Base-by-base conservation (phyloP, 35 echinoderm and acorn worm genomes). In the Lytechinus variegatus region DNA sequence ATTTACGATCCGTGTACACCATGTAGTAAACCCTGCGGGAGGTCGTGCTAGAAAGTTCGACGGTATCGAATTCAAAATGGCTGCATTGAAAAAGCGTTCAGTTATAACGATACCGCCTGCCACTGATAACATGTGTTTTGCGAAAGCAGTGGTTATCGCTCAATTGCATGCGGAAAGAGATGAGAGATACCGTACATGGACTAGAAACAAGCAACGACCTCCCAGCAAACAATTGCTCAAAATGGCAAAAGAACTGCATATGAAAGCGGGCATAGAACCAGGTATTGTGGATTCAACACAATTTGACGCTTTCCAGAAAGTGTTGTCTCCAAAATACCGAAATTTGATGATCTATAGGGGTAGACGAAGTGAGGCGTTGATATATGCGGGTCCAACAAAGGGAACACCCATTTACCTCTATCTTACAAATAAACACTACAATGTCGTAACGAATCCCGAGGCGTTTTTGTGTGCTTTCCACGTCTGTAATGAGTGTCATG, bases 1-100 rank as follows among this genome's bases (percentile, higher is more conserved):
- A 93, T 93, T 93, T 54, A 54, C 91, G 9, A 56, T 93, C 14
- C 52, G 91, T 13, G 54, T 93, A 27, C 54, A 54, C 55, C 91
- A 93, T 56, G 52, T 93, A 6, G 52, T 27, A 9, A 93, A 93
- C 21, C 91, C 91, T 10, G 52, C 24, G 54, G 91, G 91, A 13
- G 91, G 91, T 9, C 91, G 52, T 21, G 51, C n/a, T 9, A 3
- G 91, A 4, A 93, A 93, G 52, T 54, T 93, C 8, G 91, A 56
- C 21, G 91, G 91, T 55, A 10, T 93, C 9, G 21, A 52, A 4
- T 52, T 4, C 7, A 7, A 93, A 53, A 9, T 93, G n/a, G 91
- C 52, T 53, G 51, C 91, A 12, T 9, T 56, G 2, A 28, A 53
- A 54, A 93, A 93, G 28, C 27, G 54, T 55, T 93, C 91, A 13